Conservation (phyloP, 2,797 vertebrate species). For the Tolypeutes matacus region DNA sequence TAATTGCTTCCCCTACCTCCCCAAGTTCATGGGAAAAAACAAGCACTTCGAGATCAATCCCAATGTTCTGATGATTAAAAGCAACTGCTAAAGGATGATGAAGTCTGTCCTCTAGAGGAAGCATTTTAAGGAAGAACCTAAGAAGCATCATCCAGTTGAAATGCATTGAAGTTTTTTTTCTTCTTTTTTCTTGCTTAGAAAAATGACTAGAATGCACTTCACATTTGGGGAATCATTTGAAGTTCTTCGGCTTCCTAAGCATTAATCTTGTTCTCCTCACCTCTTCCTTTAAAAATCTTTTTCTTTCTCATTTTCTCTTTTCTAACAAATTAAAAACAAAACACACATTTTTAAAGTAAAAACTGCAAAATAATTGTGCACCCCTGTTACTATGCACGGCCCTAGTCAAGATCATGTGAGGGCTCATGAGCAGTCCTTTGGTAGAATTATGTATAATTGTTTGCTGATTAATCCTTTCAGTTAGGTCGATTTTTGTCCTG, state of each 20-base stretch:
- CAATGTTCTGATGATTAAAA: slow-evolving; percentile 76
- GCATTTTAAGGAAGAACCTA: slow-evolving; percentile 56
- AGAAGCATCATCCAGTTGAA: slow-evolving; percentile 41
- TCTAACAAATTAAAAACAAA: background rate
- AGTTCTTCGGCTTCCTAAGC: slow-evolving; percentile 37
- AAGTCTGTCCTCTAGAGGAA: slow-evolving; percentile 58
- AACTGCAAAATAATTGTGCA: slow-evolving; percentile 12
- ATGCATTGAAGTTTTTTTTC: background rate
- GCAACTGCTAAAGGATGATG: slow-evolving; percentile 48
- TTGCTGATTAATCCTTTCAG: slow-evolving; percentile 73
- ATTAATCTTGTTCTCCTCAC: slow-evolving; percentile 8
- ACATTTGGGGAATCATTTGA: slow-evolving; percentile 38
- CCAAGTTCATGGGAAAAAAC: slow-evolving; percentile 80
- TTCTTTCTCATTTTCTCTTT: background rate
- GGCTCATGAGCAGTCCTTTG: slow-evolving; percentile 66
- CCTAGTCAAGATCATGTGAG: slow-evolving; percentile 65
- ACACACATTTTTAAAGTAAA: slow-evolving; percentile 38
- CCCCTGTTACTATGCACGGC: slow-evolving; percentile 53
- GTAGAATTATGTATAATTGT: slow-evolving; percentile 66
- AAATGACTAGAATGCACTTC: slow-evolving; percentile 40
- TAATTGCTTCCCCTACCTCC: slow-evolving; percentile 84
- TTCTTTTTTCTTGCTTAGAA: background rate
- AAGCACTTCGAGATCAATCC: slow-evolving; percentile 78
- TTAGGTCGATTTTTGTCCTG: slow-evolving; percentile 67
- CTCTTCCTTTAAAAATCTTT: background rate